phyloP scores from a whole-genome alignment of 92 coral and sea anemone genomes.

The Zoanthus gigantus region DNA sequence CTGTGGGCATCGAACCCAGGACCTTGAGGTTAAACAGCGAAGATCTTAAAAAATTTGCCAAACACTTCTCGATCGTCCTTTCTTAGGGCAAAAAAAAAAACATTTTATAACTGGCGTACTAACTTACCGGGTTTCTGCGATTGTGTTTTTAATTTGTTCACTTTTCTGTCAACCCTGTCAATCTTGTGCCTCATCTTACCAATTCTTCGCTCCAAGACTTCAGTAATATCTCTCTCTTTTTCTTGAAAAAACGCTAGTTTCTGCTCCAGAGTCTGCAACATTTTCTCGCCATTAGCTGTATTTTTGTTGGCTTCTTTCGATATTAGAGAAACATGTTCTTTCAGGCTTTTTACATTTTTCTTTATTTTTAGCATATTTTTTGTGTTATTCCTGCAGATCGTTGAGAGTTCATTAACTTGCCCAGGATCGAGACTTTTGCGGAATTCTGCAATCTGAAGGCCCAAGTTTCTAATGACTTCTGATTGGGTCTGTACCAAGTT shows the following conservation, averaged over 20 bases:
- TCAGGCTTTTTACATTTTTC: background rate
- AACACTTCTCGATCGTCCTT: too few relatives aligned
- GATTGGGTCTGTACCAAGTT: slow-evolving; percentile 77
- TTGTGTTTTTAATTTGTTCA: background rate
- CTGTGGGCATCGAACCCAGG: too few relatives aligned
- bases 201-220: background rate
- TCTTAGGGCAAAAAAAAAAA: too few relatives aligned
- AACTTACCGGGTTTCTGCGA: slow-evolving; percentile 12
- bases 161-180: slow-evolving; percentile 9
- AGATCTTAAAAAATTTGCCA: too few relatives aligned
- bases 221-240: background rate
- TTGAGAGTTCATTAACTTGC: background rate
- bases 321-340: slow-evolving; percentile 9
- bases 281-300: background rate
- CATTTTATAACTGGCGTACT: too few relatives aligned
- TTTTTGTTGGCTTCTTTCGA: background rate
- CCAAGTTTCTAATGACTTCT: slow-evolving; percentile 70
- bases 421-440: slow-evolving; percentile 28
- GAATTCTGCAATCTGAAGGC: slow-evolving; percentile 55
- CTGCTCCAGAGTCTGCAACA: slow-evolving; percentile 18
- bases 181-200: background rate
- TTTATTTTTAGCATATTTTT: background rate
- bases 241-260: slow-evolving; percentile 35
- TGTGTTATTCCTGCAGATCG: slow-evolving; percentile 10
- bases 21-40: too few relatives aligned